A percentile compares a stretch with the other conserved stretches of the same genome.
phyloP scores from a whole-genome alignment of 2,113 vertebrate species.

The Callaeas wilsoni region DNA sequence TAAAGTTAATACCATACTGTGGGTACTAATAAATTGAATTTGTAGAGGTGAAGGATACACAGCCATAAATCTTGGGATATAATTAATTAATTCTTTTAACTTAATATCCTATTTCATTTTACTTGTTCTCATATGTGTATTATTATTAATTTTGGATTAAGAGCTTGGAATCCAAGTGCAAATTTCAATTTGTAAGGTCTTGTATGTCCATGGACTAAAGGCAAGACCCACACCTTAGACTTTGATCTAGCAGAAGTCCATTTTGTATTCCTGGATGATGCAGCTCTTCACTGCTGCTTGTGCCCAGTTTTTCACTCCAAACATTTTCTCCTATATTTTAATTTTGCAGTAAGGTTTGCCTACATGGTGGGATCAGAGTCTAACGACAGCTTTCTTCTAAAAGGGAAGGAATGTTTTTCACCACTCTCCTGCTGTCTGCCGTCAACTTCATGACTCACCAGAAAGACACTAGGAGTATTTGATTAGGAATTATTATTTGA shows the following conservation, averaged over 20 bases:
- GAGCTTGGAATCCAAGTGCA: not conserved
- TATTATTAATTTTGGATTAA: not conserved
- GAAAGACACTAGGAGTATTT: not conserved
- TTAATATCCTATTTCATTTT: not conserved
- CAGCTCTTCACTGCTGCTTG: not conserved
- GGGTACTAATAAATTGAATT: not conserved
- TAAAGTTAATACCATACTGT: not conserved
- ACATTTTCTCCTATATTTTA: not conserved
- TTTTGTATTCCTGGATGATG: not conserved
- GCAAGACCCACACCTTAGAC: not conserved
- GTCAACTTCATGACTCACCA: not conserved
- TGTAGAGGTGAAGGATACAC: not conserved
- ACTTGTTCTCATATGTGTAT: not conserved
- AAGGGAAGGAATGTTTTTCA: not conserved
- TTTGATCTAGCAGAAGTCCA: not conserved
- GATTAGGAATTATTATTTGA: not conserved
- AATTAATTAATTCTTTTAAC: not conserved
- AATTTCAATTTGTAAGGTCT: not conserved
- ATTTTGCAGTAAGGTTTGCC: not conserved
- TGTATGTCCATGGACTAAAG: not conserved
- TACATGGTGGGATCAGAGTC: not conserved
- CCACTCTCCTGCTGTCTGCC: not conserved
- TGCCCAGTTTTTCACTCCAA: not conserved
- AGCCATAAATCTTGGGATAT: not conserved
- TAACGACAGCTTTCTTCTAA: not conserved